Evolutionary conservation across 2,888 invertebrate species (phyloP), one percentile per base, ranked within the genome.

Genomic region (Carterocephalus palaemon): DNA sequence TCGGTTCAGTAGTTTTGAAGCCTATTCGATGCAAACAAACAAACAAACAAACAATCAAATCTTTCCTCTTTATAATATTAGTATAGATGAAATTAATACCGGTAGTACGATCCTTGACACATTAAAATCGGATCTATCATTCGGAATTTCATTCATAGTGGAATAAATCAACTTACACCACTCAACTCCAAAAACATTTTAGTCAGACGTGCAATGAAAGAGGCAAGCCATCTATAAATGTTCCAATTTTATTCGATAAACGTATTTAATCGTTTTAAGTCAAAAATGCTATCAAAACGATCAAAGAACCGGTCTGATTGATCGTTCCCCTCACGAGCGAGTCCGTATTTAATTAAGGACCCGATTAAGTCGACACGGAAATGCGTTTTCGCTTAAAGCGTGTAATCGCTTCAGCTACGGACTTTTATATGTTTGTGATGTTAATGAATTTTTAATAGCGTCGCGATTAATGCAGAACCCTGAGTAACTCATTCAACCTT

Each of bases 341-440:
- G 19, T 3, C 26, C 9, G 19, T 19, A 24, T 26, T 41, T 41
- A 41, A 41, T 33, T 41, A 33, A 9, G 41, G 32, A 26, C 7
- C 22, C 19, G 16, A 40, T 32, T 31, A 40, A 40, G 16, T 22
- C 9, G 22, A 23, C 40, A 40, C 23, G 12, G 24, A 32, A 41
- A 13, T 24, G 40, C 40, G 32, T 32, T 41, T 41, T 17, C 32
- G 12, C 24, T 32, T 32, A 38, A 19, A 38, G 1, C 20, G 28
- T 19, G 4, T 24, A 36, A 36, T 36, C 36, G 36, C 6, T 23
- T 24, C 8, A 23, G 15, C 13, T 28, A 7, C 7, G 15, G n/a
- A 4, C n/a, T 28, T 28, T 15, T 15, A 6, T 12, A 28, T 19
- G 19, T 32, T 4, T 32, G 32, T 8, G 6, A 19, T 6, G 2